Evolutionary conservation across 2,888 invertebrate species (phyloP), one percentile per base, ranked within the genome.

Genomic region (Meiosimyza platycephala): DNA sequence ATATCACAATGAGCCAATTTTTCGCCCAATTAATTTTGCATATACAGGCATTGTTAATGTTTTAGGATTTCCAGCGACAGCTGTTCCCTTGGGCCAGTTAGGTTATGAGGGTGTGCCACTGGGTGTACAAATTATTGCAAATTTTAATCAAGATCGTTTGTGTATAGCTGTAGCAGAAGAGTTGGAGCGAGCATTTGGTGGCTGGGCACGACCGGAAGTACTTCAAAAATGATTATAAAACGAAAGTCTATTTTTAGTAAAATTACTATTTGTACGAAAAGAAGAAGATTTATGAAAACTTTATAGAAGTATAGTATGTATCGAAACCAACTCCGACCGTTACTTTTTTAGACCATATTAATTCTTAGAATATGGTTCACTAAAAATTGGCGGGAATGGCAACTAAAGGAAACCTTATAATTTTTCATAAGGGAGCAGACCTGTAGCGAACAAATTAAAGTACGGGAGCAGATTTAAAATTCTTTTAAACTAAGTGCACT

Each of bases 1-100:
- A 0, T 94, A 95, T 82, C 97, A 98, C 86, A 92, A 94, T 82
- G 95, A 97, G 83, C 94, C 97, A 0, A 83, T 97, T 28, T 82
- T 93, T 40, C 93, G 93, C 79, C 91, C 95, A 13, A 91, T 95
- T 77, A 97, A 97, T 85, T 96, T 96, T 85, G 89, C 91, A 7
- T 97, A 97, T 83, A 95, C 96, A 0, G 93, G 91, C 22, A 91
- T 97, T 77, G 92, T 97, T 74, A 98, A 97, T 87, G 92, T 95
- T 51, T 88, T 97, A 65, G 95, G 95, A 0, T 89, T 97, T 73
- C 97, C 97, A 5, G 92, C 95, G 0, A 97, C 97, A 0, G 93
- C 94, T 72, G 91, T 95, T 72, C 97, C 97, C 2, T 88, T 97
- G 81, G 97, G 97, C 11, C 72, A 76, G 47, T 86, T 98, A 64